These are phyloP conservation scores for Brenthis hecate DNA, from an alignment of 2,888 invertebrate species.

Conservation along the genomic window DNA sequence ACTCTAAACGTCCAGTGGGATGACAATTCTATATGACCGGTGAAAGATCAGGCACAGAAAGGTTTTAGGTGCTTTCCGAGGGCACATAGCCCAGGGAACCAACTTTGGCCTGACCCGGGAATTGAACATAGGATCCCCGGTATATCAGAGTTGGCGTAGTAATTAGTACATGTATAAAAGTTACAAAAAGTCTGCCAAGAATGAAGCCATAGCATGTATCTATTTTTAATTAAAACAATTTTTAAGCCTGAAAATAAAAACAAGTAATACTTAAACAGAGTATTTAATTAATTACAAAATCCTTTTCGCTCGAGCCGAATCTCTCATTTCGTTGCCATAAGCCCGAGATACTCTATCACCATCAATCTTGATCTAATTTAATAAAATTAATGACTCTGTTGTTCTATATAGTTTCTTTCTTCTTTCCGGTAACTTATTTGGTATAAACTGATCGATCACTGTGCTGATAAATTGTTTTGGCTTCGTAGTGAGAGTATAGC, in stretches of 20 bases:
- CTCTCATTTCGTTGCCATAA: slow-evolving; percentile 37
- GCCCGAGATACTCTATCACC: slow-evolving; percentile 41
- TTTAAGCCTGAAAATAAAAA: not conserved
- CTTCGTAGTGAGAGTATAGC: not conserved
- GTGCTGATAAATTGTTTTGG: slow-evolving; percentile 25
- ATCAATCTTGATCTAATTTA: slow-evolving; percentile 69
- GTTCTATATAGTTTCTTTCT: slow-evolving; percentile 48
- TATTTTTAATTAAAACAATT: no score
- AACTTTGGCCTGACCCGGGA: no score
- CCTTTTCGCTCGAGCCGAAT: not conserved
- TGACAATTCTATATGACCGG: no score
- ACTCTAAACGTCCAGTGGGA: no score
- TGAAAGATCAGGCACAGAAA: no score
- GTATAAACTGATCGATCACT: slow-evolving; percentile 46
- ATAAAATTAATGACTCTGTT: slow-evolving; percentile 64
- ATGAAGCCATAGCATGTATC: no score
- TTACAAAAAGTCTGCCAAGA: no score
- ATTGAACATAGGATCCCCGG: no score
- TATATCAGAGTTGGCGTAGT: no score
- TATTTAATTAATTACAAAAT: slow-evolving; percentile 5
- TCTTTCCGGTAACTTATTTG: slow-evolving; percentile 35
- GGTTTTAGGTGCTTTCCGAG: no score
- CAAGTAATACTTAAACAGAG: not conserved
- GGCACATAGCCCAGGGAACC: no score
- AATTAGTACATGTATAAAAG: no score